Conservation (phyloP, 2,888 invertebrate species). For the Stictocephala bisonia region DNA sequence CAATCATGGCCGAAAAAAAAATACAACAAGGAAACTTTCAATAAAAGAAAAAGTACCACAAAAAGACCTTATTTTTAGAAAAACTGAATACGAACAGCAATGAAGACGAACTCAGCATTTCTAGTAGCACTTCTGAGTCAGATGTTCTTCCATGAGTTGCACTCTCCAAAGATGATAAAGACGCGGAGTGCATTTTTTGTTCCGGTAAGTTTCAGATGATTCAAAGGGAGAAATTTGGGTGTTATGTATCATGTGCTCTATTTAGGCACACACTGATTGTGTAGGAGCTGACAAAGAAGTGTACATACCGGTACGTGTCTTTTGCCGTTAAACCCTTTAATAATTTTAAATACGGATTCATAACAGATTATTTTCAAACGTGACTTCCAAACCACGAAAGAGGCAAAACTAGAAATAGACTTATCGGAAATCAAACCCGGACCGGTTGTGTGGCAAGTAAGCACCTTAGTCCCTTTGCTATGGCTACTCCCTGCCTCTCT, state of each 20-base stretch:
- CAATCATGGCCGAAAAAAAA: neutral
- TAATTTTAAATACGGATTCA: too few species aligned
- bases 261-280: neutral
- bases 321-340: neutral
- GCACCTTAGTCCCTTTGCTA: too few species aligned
- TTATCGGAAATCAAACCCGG: too few species aligned
- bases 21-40: neutral
- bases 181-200: constrained; percentile 1
- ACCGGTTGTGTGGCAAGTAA: too few species aligned
- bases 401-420: too few species aligned
- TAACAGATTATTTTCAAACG: too few species aligned
- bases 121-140: neutral
- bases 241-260: neutral
- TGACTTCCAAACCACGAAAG: too few species aligned
- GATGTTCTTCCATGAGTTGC: neutral
- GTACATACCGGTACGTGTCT: neutral
- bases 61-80: neutral
- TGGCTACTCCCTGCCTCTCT: too few species aligned
- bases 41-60: neutral
- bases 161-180: neutral
- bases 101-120: neutral
- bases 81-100: neutral
- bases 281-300: neutral
- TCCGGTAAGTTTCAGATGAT: neutral
- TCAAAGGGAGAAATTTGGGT: neutral